Base-by-base conservation (phyloP, 2,888 invertebrate genomes). In the Lysandra bellargus region DNA sequence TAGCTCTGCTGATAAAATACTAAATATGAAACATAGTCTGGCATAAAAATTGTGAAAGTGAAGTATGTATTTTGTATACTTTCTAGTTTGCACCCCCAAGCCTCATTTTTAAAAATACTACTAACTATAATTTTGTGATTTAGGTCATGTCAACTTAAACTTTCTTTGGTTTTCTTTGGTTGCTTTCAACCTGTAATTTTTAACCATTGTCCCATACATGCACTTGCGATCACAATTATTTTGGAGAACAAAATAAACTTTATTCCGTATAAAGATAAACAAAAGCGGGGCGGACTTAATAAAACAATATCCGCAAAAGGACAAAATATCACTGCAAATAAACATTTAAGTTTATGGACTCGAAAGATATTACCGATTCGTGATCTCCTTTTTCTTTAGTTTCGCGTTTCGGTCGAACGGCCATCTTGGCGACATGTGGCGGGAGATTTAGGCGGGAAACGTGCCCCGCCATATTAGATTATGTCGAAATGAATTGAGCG, bases 371-470 rank as follows among this genome's bases (percentile, higher is more conserved):
- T 93, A 94, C 94, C 92, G 92, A 93, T 94, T 92, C 94, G 94
- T 94, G 94, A 93, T 94, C 91, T 93, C 90, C 93, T 94, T 92
- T 94, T 94, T 94, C 91, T 94, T 93, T 92, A 89, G 93, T 90
- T 92, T 91, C 89, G 89, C 89, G 91, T 91, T 92, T 89, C 88
- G 89, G 89, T 89, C 89, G 89, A 90, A 87, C 94, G 91, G 94
- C 94, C 94, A 94, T 94, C 92, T 94, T 93, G 94, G 94, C 94
- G 94, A 94, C 94, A 94, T 94, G 93, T 94, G 94, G 93, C 92
- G 90, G 93, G 87, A 94, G 93, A 94, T 94, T 94, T 94, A 94
- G 92, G 90, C 93, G 92, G 92, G 91, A 92, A 93, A 92, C 94
- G 94, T 94, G 94, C 92, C 90, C 92, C 87, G 91, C 92, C 91